These are phyloP conservation scores for Tauraco erythrolophus DNA, from an alignment of 2,113 vertebrate species.

Conservation along the genomic window DNA sequence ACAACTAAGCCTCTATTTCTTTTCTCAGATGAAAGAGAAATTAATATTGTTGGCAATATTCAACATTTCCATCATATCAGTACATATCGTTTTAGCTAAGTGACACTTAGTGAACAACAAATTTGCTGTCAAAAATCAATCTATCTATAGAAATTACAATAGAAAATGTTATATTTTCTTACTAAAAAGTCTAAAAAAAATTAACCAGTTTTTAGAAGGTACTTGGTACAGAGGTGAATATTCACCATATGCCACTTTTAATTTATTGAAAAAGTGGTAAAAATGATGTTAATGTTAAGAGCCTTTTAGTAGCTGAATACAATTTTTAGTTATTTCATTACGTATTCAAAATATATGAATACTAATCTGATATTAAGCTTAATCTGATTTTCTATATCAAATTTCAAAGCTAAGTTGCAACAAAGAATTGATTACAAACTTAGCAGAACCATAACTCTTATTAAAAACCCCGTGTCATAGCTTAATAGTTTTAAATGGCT, in stretches of 20 bases:
- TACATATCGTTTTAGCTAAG: not conserved
- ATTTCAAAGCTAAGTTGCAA: not conserved
- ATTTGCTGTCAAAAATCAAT: not conserved
- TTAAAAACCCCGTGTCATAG: not conserved
- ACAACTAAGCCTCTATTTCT: not conserved
- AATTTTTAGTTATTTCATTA: not conserved
- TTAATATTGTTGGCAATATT: not conserved
- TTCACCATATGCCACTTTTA: not conserved
- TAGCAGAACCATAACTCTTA: not conserved
- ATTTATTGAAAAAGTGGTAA: not conserved
- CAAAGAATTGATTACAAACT: not conserved
- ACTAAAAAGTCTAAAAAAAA: not conserved
- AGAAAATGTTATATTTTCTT: not conserved
- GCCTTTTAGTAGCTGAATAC: not conserved
- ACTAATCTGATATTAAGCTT: not conserved
- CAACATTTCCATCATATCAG: not conserved
- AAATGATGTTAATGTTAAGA: not conserved
- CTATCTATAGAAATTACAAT: not conserved
- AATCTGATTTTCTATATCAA: not conserved
- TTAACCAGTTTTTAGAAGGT: not conserved
- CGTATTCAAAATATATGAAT: not conserved
- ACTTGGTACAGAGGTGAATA: not conserved
- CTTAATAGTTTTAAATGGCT: not conserved
- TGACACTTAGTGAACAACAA: not conserved
- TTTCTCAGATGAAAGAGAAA: not conserved